These are phyloP conservation scores for Artibeus jamaicensis DNA, from an alignment of 2,797 vertebrate species.

Conservation along the genomic window DNA sequence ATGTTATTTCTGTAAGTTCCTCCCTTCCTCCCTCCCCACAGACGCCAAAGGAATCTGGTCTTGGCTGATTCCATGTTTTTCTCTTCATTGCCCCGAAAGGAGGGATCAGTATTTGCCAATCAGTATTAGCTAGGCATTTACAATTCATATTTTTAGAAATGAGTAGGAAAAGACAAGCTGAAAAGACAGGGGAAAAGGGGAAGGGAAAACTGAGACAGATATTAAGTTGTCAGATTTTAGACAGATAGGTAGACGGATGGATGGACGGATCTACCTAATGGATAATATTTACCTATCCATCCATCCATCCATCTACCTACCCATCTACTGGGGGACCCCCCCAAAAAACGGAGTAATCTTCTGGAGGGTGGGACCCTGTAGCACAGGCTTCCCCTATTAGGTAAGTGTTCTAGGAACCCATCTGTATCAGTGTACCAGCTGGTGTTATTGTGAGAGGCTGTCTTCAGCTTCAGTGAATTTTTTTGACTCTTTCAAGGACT, in stretches of 20 bases:
- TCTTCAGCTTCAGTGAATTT: background rate
- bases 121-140: background rate
- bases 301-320: background rate
- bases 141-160: background rate
- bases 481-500: background rate
- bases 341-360: background rate
- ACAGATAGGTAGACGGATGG: background rate
- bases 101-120: background rate
- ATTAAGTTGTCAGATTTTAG: background rate
- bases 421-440: background rate
- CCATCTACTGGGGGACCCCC: background rate
- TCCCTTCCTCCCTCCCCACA: background rate
- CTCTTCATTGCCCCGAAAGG: background rate
- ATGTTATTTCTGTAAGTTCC: background rate
- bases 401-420: background rate
- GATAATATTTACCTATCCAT: background rate
- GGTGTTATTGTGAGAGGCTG: background rate
- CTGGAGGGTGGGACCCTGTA: background rate
- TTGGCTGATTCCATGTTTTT: background rate
- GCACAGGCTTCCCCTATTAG: background rate
- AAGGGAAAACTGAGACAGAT: background rate
- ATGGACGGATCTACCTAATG: background rate
- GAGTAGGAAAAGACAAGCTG: background rate
- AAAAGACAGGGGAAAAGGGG: background rate
- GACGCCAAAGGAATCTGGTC: background rate